Conservation (phyloP, 2,888 invertebrate species). For the Zaprionus obscuricornis region DNA sequence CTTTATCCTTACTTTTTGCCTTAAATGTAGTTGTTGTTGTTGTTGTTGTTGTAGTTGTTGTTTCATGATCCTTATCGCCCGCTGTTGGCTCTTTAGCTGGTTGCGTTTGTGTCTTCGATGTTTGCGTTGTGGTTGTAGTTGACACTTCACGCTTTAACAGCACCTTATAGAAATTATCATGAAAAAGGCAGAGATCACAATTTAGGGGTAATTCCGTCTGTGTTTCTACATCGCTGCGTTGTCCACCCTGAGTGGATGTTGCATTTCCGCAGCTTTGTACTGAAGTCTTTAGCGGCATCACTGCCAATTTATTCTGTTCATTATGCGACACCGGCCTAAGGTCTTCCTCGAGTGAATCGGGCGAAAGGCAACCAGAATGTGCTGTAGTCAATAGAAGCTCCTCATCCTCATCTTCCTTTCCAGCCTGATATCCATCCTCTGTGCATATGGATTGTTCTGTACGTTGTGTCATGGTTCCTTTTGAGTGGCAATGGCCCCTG, state of each 20-base stretch:
- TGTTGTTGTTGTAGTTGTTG: constrained; percentile 82
- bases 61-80: constrained; percentile 76
- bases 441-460: constrained; percentile 77
- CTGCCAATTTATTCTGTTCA: constrained; percentile 61
- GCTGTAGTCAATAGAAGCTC: constrained; percentile 34
- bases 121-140: constrained; percentile 83
- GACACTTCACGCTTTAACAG: constrained; percentile 82
- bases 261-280: not conserved
- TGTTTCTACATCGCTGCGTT: constrained; percentile 75
- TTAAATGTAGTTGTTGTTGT: constrained; percentile 82
- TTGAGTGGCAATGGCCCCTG: constrained; percentile 61
- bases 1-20: constrained; percentile 78
- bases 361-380: constrained; percentile 60
- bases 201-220: constrained; percentile 82
- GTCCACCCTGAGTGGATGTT: constrained; percentile 7
- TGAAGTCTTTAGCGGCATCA: constrained; percentile 64
- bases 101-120: constrained; percentile 78
- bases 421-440: constrained; percentile 73
- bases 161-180: constrained; percentile 83
- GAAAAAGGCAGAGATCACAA: constrained; percentile 82
- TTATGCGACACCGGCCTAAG: constrained; percentile 2
- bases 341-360: constrained; percentile 65
- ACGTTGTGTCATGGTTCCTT: constrained; percentile 76
- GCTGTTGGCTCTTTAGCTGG: constrained; percentile 66
- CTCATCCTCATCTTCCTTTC: constrained; percentile 52